These are phyloP conservation scores for Cettia cetti DNA, from an alignment of 2,113 vertebrate species.

Conservation along the genomic window DNA sequence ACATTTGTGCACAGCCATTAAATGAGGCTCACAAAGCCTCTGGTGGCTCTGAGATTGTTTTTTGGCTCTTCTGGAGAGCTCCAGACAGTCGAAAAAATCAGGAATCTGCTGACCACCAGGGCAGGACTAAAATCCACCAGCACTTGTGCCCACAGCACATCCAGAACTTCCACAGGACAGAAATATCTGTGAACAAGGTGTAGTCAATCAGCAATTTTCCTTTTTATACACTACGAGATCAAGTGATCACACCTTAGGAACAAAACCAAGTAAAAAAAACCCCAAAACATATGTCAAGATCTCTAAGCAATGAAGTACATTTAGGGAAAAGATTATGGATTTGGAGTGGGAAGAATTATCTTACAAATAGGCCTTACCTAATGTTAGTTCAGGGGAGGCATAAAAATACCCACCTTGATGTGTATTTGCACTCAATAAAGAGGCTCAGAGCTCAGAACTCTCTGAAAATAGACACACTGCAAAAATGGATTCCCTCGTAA, in stretches of 20 bases:
- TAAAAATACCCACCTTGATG: not conserved
- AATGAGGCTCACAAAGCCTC: not conserved
- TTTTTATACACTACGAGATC: not conserved
- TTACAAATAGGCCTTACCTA: not conserved
- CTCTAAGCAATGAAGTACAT: not conserved
- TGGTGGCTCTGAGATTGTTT: not conserved
- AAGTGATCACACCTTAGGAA: not conserved
- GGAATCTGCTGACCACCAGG: not conserved
- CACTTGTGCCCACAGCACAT: not conserved
- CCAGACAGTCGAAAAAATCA: not conserved
- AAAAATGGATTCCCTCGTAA: not conserved
- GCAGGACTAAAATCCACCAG: not conserved
- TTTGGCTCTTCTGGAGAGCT: not conserved
- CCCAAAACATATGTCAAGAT: not conserved
- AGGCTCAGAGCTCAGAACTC: not conserved
- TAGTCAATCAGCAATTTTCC: not conserved
- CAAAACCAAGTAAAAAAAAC: not conserved
- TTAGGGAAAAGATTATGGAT: not conserved
- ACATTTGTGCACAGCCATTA: not conserved
- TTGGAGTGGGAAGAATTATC: not conserved
- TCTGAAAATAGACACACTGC: not conserved
- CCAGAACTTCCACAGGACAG: not conserved
- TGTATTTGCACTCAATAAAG: not conserved
- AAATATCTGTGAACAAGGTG: not conserved
- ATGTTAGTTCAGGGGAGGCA: not conserved